A percentile compares a stretch with the other conserved stretches of the same genome.
These are phyloP conservation scores for Smutsia temminckii DNA, from an alignment of 2,797 vertebrate genomes.

Conservation along the genomic window DNA sequence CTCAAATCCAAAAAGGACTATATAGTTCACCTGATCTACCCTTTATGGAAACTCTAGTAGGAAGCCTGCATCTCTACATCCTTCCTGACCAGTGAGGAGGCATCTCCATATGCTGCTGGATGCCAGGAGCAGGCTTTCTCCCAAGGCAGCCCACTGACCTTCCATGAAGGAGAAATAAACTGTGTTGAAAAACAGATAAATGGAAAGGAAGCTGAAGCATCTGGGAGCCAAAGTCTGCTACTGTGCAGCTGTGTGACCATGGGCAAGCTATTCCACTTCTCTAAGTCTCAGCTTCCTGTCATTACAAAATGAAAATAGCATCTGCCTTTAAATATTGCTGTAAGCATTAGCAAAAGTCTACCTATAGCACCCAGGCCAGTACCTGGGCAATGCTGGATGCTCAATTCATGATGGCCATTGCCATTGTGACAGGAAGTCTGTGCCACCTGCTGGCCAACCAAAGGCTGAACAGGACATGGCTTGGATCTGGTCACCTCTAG, in stretches of 20 bases:
- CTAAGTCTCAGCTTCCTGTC: slow-evolving; percentile 4
- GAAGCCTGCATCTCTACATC: not conserved
- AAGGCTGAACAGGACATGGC: not conserved
- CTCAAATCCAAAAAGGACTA: not conserved
- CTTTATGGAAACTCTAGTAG: not conserved
- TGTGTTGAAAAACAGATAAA: not conserved
- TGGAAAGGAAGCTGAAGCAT: not conserved
- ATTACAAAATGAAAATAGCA: not conserved
- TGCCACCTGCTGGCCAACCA: not conserved
- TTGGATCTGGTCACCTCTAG: not conserved
- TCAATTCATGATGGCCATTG: not conserved
- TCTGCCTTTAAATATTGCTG: not conserved
- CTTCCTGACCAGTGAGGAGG: not conserved
- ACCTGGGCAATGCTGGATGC: not conserved
- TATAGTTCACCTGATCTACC: not conserved
- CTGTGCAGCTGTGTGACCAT: not conserved
- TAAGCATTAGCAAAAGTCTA: not conserved
- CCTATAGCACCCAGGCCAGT: not conserved
- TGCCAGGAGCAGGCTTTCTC: not conserved
- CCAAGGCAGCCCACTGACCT: not conserved
- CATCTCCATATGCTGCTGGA: not conserved
- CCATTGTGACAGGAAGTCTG: not conserved
- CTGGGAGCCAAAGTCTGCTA: not conserved
- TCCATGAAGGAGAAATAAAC: not conserved
- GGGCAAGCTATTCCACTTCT: not conserved